Percentiles rank a stretch among this genome's conserved stretches.
phyloP scores from a whole-genome alignment of 2,113 vertebrate species.

The Bos taurus region ARS-UCD2.0 NC_037330.1:65643501-65644000 shows the following conservation, averaged over 20 bases:
- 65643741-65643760: not conserved
- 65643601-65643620: not conserved
- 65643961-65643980: not conserved
- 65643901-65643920: not conserved
- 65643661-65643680: not conserved
- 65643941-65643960: not conserved
- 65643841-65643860: not conserved
- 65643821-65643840: not conserved
- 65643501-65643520: not conserved
- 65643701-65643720: not conserved
- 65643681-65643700: not conserved
- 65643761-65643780: not conserved
- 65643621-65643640: not conserved
- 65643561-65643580: not conserved
- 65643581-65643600: not conserved
- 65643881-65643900: not conserved
- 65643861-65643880: not conserved
- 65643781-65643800: not conserved
- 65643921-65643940: not conserved
- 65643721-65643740: not conserved
- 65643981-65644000: not conserved
- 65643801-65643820: rapidly evolving
- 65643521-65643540: not conserved
- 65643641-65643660: not conserved
- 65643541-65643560: not conserved